Conservation (phyloP, 2,113 vertebrate species). For the Silurus asotus region DNA sequence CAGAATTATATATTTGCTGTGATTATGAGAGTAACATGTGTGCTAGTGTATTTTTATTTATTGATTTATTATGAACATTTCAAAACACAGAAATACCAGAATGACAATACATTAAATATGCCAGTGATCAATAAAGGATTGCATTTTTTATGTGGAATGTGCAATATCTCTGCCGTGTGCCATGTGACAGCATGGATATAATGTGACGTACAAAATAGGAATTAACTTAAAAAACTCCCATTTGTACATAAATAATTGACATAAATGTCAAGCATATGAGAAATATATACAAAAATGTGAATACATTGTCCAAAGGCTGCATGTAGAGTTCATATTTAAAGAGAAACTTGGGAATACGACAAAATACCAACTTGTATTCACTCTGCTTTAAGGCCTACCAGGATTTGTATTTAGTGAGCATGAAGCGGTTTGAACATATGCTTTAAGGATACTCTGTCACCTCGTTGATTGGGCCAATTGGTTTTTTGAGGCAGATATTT, state of each 20-base stretch:
- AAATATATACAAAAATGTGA: no score
- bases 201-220: neutral
- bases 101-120: no score
- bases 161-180: no score
- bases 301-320: neutral
- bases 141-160: no score
- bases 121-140: no score
- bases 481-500: constrained; percentile 31
- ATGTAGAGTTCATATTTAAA: neutral
- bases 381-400: neutral
- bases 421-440: constrained; percentile 10
- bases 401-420: constrained; percentile 11
- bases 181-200: neutral
- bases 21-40: neutral
- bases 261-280: neutral
- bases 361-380: neutral
- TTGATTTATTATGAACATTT: no score
- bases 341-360: neutral
- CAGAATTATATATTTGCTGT: neutral
- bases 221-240: neutral
- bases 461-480: constrained; percentile 35
- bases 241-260: neutral
- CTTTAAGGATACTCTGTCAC: neutral
- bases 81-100: no score
- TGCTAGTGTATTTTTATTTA: neutral